Base-by-base conservation (phyloP, 1,140 invertebrate genomes). In the Parasteatoda tepidariorum region DNA sequence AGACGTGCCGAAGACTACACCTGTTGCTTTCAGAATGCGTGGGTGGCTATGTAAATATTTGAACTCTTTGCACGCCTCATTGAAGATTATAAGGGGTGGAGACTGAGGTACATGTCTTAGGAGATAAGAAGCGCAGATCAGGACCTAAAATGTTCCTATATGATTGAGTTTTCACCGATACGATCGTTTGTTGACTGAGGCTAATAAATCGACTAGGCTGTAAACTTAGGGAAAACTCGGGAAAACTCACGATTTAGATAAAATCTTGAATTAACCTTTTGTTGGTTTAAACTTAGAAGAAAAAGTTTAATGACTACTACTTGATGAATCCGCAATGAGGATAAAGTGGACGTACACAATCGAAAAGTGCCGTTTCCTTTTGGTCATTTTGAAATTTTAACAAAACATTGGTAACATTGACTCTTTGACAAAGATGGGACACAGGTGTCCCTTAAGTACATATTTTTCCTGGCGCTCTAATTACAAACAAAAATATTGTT, bases 31-130 rank as follows among this genome's bases (percentile, higher is more conserved):
- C 24, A 26, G 31, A 55, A 48, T 66, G 76, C 64, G 76, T 79
- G 76, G 76, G 76, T 68, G 76, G 62, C 76, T 68, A 79, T 79
- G 76, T 79, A 79, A 79, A 79, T 79, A 79, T 79, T 79, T 79
- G 48, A 79, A 79, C 76, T 79, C 76, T 61, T 66, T 61, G 61
- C 41, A 79, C 76, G n/a, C 59, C 64, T 38, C 54, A 55, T 41
- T 48, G 33, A 76, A n/a, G n/a, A n/a, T n/a, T n/a, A n/a, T n/a
- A n/a, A 33, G 24, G 64, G 31, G 33, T 13, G 31, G 4, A 18
- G 18, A 48, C 9, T 0, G 4, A 1, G 38, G 1, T 48, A 9
- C 18, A 9, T 48, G 5, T 41, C 38, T 41, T 13, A 6, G 1
- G 1, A 2, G 38, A 48, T 48, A 48, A 48, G 38, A 48, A 9